Percentiles rank a stretch among this genome's conserved stretches.
phyloP scores from a whole-genome alignment of 2,888 invertebrate genomes.

The Trissonchulus sp. region DNA sequence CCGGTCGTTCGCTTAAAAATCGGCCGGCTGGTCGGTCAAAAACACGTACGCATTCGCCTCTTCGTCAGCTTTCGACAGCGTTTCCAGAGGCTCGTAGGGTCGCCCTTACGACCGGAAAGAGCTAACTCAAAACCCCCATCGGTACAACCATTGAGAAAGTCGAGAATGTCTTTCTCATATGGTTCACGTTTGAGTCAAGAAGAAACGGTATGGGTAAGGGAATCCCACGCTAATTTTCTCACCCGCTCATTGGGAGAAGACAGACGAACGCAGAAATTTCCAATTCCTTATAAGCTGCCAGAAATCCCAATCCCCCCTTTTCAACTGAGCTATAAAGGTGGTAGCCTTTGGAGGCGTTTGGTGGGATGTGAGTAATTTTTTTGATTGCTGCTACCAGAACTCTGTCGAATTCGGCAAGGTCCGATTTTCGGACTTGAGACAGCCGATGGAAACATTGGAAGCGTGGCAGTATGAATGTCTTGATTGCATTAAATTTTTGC shows the following conservation, averaged over 20 bases:
- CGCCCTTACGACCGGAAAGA: too few species aligned
- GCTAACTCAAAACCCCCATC: too few species aligned
- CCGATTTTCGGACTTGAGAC: constrained; percentile 28
- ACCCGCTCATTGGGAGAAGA: neutral
- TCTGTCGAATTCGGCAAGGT: constrained; percentile 30
- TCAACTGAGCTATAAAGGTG: constrained; percentile 31
- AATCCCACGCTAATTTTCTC: neutral
- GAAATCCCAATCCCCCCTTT: constrained; percentile 32
- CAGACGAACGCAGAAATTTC: constrained; percentile 29
- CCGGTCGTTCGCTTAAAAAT: too few species aligned
- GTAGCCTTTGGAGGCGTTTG: constrained; percentile 32
- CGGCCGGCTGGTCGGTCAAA: too few species aligned
- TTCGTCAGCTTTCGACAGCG: too few species aligned
- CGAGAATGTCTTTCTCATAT: constrained; percentile 24
- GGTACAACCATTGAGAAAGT: too few species aligned
- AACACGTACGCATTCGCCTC: too few species aligned
- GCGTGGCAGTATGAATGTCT: constrained; percentile 37
- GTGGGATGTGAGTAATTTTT: constrained; percentile 30
- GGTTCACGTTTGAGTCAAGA: neutral
- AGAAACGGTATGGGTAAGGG: neutral
- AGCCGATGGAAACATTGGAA: constrained; percentile 13
- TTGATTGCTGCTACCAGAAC: constrained; percentile 28
- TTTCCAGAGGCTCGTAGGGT: too few species aligned
- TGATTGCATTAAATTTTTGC: constrained; percentile 41
- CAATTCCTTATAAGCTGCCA: constrained; percentile 30